A percentile compares a stretch with the other conserved stretches of the same genome.
These are phyloP conservation scores for Macrocentrus cingulum DNA, from an alignment of 1,140 invertebrate genomes.

Conservation along the genomic window DNA sequence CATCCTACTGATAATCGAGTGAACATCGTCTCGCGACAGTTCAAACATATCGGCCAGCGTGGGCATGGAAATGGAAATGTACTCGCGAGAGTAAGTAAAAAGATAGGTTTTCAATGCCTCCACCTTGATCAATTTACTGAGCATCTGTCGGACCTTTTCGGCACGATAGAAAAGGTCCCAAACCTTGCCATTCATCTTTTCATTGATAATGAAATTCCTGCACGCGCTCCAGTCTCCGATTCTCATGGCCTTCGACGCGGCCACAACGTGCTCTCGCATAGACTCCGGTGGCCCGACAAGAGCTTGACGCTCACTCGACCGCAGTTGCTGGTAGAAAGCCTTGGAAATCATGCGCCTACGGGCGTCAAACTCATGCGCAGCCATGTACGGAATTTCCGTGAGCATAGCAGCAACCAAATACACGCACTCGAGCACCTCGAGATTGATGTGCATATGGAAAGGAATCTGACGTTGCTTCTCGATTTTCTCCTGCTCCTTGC, in stretches of 20 bases:
- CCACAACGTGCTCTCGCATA: conserved; percentile 99
- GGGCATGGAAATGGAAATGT: conserved; percentile 91
- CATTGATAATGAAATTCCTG: conserved; percentile 95
- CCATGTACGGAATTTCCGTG: too few relatives aligned
- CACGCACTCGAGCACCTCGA: too few relatives aligned
- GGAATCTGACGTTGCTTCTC: too few relatives aligned
- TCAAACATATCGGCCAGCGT: conserved; percentile 95
- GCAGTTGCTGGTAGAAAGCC: too few relatives aligned
- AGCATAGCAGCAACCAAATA: too few relatives aligned
- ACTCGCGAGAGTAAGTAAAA: conserved; percentile 97
- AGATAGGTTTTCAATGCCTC: conserved; percentile 96
- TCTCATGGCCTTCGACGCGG: conserved; percentile 97
- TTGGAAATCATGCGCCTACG: too few relatives aligned
- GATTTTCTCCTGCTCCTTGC: too few relatives aligned
- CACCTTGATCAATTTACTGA: conserved; percentile 92
- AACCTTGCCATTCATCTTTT: conserved; percentile 99
- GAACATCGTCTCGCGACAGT: conserved; percentile 81
- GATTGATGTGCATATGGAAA: too few relatives aligned
- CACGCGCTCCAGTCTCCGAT: conserved; percentile 97
- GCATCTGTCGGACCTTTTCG: conserved; percentile 90
- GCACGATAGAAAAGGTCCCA: conserved; percentile 97
- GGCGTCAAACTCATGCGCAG: too few relatives aligned
- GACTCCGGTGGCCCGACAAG: conserved; percentile 98
- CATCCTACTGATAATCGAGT: conserved; percentile 99
- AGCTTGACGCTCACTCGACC: conserved; percentile 68